phyloP scores from a whole-genome alignment of 2,113 vertebrate species.

The Ceyx cyanopectus region DNA sequence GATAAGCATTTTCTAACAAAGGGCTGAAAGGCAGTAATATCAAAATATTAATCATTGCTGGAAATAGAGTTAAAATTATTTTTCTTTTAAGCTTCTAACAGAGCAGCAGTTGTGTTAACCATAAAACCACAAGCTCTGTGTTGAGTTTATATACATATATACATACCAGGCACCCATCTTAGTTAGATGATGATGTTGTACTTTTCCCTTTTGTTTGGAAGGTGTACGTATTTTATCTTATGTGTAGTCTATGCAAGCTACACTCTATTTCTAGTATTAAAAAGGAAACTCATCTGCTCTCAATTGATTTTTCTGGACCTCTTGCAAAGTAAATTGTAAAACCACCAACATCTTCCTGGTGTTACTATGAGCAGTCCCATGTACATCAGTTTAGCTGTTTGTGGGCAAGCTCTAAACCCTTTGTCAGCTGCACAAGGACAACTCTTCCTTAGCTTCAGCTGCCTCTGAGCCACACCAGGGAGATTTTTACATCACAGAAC shows the following conservation, averaged over 20 bases:
- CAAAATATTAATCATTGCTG: background rate
- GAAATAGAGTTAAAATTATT: background rate
- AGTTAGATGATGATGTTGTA: background rate
- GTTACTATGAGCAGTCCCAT: background rate
- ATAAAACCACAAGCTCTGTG: fast-evolving
- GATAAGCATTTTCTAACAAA: background rate
- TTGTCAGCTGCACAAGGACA: background rate
- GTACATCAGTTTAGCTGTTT: background rate
- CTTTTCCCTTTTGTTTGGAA: background rate
- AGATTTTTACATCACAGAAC: background rate
- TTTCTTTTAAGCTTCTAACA: background rate
- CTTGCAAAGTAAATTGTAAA: background rate
- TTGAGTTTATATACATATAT: background rate
- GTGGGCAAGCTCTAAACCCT: background rate
- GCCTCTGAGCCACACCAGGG: background rate
- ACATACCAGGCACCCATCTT: background rate
- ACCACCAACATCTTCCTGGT: background rate
- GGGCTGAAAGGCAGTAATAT: background rate
- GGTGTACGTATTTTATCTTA: fast-evolving
- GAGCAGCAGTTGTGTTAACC: background rate
- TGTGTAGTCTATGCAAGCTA: too few species aligned
- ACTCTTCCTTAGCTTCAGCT: background rate
- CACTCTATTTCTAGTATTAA: background rate
- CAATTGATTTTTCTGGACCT: background rate
- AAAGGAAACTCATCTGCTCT: background rate